Evolutionary conservation across 2,113 vertebrate species (phyloP), one percentile per base, ranked within the genome.

Genomic region (Amphiprion ocellaris): DNA sequence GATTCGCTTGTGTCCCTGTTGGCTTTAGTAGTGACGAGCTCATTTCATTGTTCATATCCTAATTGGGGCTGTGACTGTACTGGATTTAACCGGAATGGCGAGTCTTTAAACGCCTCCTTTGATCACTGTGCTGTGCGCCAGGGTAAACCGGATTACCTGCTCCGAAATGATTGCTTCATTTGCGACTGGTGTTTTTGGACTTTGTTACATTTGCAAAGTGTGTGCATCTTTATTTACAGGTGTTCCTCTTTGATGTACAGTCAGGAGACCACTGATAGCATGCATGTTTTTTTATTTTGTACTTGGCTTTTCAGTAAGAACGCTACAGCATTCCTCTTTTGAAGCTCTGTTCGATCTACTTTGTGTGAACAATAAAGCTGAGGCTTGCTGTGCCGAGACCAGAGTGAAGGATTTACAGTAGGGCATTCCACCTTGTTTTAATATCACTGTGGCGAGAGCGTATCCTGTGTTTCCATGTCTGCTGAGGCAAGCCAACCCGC

Each of bases 171-270:
- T 65, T 23, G 4, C 44, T 63, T 10, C 39, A 19, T 74, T 26
- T 55, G 52, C 10, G 30, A 2, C 54, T 28, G 23, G 28, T 33
- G 10, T 53, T 39, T 52, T 52, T n/a, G 17, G 3, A 1, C 81
- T 81, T 67, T 53, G 41, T 26, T 52, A 9, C 21, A 37, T 81
- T 82, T 87, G 33, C 41, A 28, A 71, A 77, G 17, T 61, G 46
- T 24, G n/a, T 58, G 26, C 63, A 61, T 69, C 10, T 74, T 60
- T 66, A 33, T 81, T 81, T 81, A 69, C 87, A 88, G 79, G 80
- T 87, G 82, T 70, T 71, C 58, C 55, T 46, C 54, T 90, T 88
- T 90, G 84, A 92, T 82, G 77, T 83, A 64, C 26, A 44, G 39
- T 55, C 59, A 69, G 73, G 39, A 52, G 62, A 74, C 7, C 50